Conservation (phyloP, 2,888 invertebrate genomes). For the Bombylius discolor region DNA sequence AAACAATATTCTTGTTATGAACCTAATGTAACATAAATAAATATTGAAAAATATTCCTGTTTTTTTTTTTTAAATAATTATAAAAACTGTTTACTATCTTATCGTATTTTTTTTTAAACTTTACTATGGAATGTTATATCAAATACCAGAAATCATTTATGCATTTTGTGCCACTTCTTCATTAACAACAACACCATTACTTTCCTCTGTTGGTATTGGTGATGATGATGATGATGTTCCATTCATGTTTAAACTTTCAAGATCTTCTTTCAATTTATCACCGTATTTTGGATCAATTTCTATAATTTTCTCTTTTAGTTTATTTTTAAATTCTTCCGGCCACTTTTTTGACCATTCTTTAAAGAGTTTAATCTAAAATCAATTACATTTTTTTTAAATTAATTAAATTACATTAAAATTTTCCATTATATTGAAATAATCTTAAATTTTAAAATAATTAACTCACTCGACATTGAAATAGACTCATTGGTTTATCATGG, state of each 20-base stretch:
- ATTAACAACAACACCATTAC: background rate
- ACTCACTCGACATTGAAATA: slow-evolving; percentile 70
- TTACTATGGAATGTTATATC: no score
- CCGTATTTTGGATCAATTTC: slow-evolving; percentile 61
- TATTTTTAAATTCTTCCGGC: slow-evolving; percentile 58
- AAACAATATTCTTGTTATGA: no score
- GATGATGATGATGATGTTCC: slow-evolving; percentile 1
- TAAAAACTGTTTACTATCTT: no score
- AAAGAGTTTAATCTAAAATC: slow-evolving; percentile 59
- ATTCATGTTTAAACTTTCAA: slow-evolving; percentile 11
- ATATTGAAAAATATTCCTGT: no score
- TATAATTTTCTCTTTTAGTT: slow-evolving; percentile 52
- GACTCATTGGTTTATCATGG: slow-evolving; percentile 63
- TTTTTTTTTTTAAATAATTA: no score
- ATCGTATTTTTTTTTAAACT: no score
- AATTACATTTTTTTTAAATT: no score
- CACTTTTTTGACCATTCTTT: slow-evolving; percentile 73
- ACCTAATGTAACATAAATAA: no score
- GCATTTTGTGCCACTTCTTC: slow-evolving; percentile 1
- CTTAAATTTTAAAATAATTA: background rate
- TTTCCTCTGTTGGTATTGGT: background rate
- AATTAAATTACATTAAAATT: no score
- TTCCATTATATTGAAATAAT: background rate
- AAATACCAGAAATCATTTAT: background rate
- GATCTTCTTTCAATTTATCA: slow-evolving; percentile 49